A percentile compares a stretch with the other conserved stretches of the same genome.
Conservation (phyloP, 2,888 invertebrate species). For the Sepioteuthis lessoniana region DNA sequence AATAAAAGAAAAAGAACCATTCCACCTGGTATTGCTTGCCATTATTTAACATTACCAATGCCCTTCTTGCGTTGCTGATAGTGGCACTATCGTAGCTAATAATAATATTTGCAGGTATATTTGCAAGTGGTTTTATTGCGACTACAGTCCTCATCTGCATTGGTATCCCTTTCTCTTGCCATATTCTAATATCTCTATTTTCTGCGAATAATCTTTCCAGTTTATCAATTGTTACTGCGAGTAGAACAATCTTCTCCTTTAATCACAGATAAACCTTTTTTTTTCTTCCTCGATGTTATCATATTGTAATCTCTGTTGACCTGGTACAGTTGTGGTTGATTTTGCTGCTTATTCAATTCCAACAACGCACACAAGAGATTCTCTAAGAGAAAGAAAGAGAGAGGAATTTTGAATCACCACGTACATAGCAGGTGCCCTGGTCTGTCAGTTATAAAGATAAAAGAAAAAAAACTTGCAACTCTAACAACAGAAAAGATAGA, state of each 20-base stretch:
- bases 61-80: neutral
- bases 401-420: neutral
- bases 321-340: neutral
- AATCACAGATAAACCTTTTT: neutral
- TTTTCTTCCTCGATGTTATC: neutral
- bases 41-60: neutral
- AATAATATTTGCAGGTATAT: constrained; percentile 4
- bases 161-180: neutral
- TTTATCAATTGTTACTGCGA: neutral
- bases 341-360: neutral
- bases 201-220: neutral
- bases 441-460: neutral
- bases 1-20: neutral
- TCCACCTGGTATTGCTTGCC: neutral
- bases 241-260: neutral
- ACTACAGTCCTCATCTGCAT: neutral
- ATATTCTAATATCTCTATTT: neutral
- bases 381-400: neutral
- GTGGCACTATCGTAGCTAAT: constrained; percentile 19
- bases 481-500: neutral
- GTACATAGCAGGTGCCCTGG: constrained; percentile 16
- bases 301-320: constrained; percentile 19
- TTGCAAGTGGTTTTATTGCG: constrained; percentile 1
- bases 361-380: neutral
- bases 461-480: neutral